A percentile compares a stretch with the other conserved stretches of the same genome.
Conservation (phyloP, 2,113 vertebrate species). For the Triplophysa rosa region DNA sequence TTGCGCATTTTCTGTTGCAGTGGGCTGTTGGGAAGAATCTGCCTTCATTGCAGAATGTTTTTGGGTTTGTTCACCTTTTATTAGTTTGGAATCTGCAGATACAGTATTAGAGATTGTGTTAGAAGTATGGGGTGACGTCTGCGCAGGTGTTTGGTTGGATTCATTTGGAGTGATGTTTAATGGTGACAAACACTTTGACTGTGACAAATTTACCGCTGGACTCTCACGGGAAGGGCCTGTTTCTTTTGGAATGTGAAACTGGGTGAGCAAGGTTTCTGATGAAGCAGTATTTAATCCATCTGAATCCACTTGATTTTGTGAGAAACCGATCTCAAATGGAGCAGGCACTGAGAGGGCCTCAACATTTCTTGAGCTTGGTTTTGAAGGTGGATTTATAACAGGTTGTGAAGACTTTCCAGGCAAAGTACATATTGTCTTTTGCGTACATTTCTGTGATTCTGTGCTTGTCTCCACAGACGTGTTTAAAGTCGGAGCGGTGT, state of each 20-base stretch:
- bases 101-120: background rate
- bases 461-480: background rate
- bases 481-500: slow-evolving; percentile 11
- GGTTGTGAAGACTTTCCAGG: background rate
- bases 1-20: background rate
- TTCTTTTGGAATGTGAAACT: slow-evolving; percentile 1
- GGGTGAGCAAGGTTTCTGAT: background rate
- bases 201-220: background rate
- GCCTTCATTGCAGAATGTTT: background rate
- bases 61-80: background rate
- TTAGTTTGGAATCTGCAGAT: too few relatives aligned
- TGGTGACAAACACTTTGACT: background rate
- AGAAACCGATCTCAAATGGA: too few relatives aligned
- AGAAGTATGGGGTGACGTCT: background rate
- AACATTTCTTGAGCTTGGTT: background rate
- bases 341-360: background rate
- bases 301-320: background rate
- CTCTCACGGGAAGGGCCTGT: background rate
- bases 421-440: background rate
- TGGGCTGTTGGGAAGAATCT: background rate
- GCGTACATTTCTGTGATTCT: background rate
- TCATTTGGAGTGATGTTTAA: background rate
- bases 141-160: background rate
- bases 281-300: background rate
- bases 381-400: background rate